Conservation (phyloP, 1,140 invertebrate genomes). For the Cherax destructor region DNA sequence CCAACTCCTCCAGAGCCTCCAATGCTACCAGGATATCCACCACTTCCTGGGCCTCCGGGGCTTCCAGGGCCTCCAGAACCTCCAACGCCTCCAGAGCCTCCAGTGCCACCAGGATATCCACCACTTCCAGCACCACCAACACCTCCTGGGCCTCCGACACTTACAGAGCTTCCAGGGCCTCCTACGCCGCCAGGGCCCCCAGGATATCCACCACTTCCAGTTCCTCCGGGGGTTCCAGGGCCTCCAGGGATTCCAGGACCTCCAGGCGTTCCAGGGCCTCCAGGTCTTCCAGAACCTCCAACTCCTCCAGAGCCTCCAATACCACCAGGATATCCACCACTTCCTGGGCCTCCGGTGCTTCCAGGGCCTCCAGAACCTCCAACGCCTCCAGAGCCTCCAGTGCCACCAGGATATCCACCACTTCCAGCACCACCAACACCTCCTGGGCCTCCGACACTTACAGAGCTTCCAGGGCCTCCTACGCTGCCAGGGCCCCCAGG, state of each 20-base stretch:
- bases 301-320: neutral
- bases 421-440: too few relatives aligned
- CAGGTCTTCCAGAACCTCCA: neutral
- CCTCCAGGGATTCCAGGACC: neutral
- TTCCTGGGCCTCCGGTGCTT: neutral
- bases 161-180: neutral
- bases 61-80: conserved; percentile 38
- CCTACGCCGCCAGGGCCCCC: conserved; percentile 10
- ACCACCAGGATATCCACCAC: neutral
- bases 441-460: conserved; percentile 14
- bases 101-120: conserved; percentile 14
- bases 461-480: conserved; percentile 24
- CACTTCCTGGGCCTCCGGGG: neutral
- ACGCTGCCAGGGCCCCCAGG: neutral
- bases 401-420: neutral
- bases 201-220: conserved; percentile 20
- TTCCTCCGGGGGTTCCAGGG: conserved; percentile 3
- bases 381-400: conserved; percentile 20
- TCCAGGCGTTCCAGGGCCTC: conserved; percentile 5
- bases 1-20: neutral
- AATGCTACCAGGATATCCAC: neutral
- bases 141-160: neutral
- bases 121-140: neutral
- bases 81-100: neutral
- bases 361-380: neutral